Base-by-base conservation (phyloP, 2,797 vertebrate species). In the Helarctos malayanus region DNA sequence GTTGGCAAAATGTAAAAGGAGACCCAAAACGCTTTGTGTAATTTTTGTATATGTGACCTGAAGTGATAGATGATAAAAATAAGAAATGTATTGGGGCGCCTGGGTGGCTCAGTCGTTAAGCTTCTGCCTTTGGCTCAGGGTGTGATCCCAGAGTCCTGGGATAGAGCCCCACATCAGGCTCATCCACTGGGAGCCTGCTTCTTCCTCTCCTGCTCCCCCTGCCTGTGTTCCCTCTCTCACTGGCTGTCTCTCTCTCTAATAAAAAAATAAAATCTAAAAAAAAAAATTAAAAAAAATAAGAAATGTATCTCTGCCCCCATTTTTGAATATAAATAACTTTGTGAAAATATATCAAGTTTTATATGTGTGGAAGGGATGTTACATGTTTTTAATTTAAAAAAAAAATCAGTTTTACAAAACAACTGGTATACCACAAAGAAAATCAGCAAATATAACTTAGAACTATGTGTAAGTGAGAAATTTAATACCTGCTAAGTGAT, bases 1-100 rank as follows among this genome's bases (percentile, higher is more conserved):
- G 21, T 7, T 73, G 49, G 47, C 21, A 96, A 95, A 91, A 95
- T 75, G 35, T 61, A 69, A 89, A 96, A 80, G 12, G 7, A 79
- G 2, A 88, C 14, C 15, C 35, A 84, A 78, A 54, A 78, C n/a
- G 7, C 2, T 85, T 71, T 90, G n/a, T 82, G 47, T 65, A 79
- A 41, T 49, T 93, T 92, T 84, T 89, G 54, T 57, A 18, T 19
- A 69, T 76, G 49, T 49, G 45, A 88, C 80, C 25, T 38, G 4
- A 90, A 85, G 47, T 76, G n/a, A 96, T 13, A 80, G 19, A 45
- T 56, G 56, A 65, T 54, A 59, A 81, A 76, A 75, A 2, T 21
- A 12, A 91, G 61, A 47, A 82, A 25, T 61, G 5, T 47, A 63
- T 91, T 10, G 41, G 41, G 41, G 41, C 41, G 41, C 41, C 41